Percentiles rank a stretch among this genome's conserved stretches.
phyloP scores from a whole-genome alignment of 2,888 invertebrate species.

The Amphimallon solstitiale region DNA sequence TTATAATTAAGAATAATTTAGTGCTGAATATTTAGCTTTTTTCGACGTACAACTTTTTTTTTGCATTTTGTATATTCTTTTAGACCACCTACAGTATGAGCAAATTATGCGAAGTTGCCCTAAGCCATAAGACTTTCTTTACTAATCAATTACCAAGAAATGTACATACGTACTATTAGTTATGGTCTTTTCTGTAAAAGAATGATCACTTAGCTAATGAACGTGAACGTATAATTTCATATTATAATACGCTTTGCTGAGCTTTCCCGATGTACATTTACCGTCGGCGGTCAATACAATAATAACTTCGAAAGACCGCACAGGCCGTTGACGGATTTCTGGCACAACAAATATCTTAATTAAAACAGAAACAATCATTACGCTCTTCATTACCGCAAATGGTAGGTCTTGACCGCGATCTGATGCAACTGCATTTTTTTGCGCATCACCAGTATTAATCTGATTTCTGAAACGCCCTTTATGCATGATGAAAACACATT shows the following conservation, averaged over 20 bases:
- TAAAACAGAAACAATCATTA: conserved; percentile 18
- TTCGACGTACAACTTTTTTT: too few species aligned
- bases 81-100: too few species aligned
- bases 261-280: conserved; percentile 11
- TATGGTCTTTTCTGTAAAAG: conserved; percentile 7
- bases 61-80: too few species aligned
- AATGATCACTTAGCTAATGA: conserved; percentile 25
- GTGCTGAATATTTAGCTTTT: too few species aligned
- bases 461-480: too few species aligned
- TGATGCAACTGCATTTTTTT: neutral
- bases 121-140: too few species aligned
- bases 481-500: too few species aligned
- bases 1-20: too few species aligned
- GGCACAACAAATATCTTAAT: conserved; percentile 28
- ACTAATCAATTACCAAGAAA: too few species aligned
- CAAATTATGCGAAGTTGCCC: too few species aligned
- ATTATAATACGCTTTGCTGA: conserved; percentile 23
- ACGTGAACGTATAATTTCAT: conserved; percentile 31
- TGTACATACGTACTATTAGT: too few species aligned
- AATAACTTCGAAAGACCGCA: conserved; percentile 18
- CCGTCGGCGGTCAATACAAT: conserved; percentile 1
- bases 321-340: conserved; percentile 25
- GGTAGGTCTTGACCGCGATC: neutral
- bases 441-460: neutral
- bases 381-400: conserved; percentile 18